A percentile compares a stretch with the other conserved stretches of the same genome.
These are phyloP conservation scores for Hylaea fasciaria DNA, from an alignment of 2,888 invertebrate genomes.

Conservation along the genomic window DNA sequence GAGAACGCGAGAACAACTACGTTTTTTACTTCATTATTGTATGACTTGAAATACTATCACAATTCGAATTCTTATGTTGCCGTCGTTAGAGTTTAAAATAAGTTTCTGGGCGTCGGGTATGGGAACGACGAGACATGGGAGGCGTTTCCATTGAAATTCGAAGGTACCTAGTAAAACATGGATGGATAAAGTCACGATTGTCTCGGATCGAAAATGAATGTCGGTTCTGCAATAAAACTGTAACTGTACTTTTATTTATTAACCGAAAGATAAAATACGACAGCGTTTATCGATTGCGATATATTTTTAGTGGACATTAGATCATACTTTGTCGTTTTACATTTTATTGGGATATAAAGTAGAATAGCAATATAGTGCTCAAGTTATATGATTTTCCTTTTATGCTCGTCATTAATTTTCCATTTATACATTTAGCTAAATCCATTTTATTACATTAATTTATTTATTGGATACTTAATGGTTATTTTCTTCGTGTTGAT, in stretches of 20 bases:
- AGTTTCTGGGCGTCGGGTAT: slow-evolving; percentile 43
- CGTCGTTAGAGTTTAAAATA: slow-evolving; percentile 49
- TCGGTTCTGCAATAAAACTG: slow-evolving; percentile 44
- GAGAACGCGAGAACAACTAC: slow-evolving; percentile 43
- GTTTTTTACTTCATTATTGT: slow-evolving; percentile 49
- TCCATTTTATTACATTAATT: background rate
- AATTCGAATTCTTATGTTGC: slow-evolving; percentile 38
- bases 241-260: slow-evolving; percentile 48
- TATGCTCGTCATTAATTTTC: slow-evolving; percentile 23
- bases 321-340: slow-evolving; percentile 43
- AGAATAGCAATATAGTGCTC: slow-evolving; percentile 38
- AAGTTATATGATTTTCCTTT: slow-evolving; percentile 32
- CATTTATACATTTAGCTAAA: slow-evolving; percentile 17
- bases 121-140: slow-evolving; percentile 64
- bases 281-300: slow-evolving; percentile 42
- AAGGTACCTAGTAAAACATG: slow-evolving; percentile 47
- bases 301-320: slow-evolving; percentile 47
- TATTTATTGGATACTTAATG: background rate
- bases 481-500: background rate
- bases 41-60: slow-evolving; percentile 22
- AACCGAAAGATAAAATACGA: slow-evolving; percentile 33
- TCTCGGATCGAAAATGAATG: slow-evolving; percentile 50
- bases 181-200: slow-evolving; percentile 63
- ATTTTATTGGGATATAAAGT: slow-evolving; percentile 42
- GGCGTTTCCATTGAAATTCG: slow-evolving; percentile 73